Evolutionary conservation across 2,888 invertebrate genomes (phyloP), one percentile per base, ranked within the genome.

Genomic region (Caenorhabditis uteleia): DNA sequence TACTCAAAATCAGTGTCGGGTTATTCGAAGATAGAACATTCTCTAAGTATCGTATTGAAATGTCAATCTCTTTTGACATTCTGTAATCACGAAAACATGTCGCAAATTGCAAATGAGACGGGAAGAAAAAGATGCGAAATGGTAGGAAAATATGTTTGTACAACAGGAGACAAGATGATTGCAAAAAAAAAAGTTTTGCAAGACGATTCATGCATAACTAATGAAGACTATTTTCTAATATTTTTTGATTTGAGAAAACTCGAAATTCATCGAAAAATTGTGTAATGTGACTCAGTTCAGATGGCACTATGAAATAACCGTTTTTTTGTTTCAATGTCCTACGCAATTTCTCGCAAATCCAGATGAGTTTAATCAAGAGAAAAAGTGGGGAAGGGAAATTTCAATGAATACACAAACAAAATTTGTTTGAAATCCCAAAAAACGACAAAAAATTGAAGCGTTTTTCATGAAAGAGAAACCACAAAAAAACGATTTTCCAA

Each of bases 21-120:
- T 59, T 65, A 47, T 54, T 65, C 29, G 65, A 56, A 18, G 58
- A 58, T 29, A 65, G 55, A 50, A 65, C 65, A 59, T 65, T 58
- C 21, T 65, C 58, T 50, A 65, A 50, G 46, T 65, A 65, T 49
- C 58, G 54, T 65, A 65, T 58, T 25, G 65, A 64, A 53, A 57
- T 64, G 51, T 64, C 64, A 53, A 64, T 64, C 54, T 64, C 64
- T 40, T 64, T 64, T 64, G 64, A 64, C 64, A 64, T 64, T n/a
- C n/a, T n/a, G n/a, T n/a, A n/a, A n/a, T n/a, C n/a, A n/a, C n/a
- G n/a, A n/a, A n/a, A n/a, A n/a, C n/a, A n/a, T n/a, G n/a, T 43
- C 16, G 10, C n/a, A 43, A 43, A 27, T 4, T 6, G 18, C 26
- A 43, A 27, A 43, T 27, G n/a, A 27, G 23, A 27, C 8, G 18